These are phyloP conservation scores for Nowickia ferox DNA, from an alignment of 2,888 invertebrate species.

Conservation along the genomic window DNA sequence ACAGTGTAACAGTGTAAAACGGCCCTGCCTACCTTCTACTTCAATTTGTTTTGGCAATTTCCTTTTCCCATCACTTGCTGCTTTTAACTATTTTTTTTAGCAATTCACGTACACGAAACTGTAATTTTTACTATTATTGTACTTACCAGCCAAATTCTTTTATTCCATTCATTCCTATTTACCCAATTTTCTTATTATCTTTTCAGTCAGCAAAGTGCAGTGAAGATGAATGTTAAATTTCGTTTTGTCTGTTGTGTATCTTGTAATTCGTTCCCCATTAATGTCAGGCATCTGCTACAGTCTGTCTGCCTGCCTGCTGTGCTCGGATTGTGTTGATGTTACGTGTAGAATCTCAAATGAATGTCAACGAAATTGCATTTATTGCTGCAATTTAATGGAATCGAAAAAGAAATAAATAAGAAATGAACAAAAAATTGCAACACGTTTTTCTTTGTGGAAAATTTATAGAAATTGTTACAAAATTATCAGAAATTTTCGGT, in stretches of 20 bases:
- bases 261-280: not conserved
- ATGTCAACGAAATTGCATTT: slow-evolving; percentile 6
- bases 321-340: not conserved
- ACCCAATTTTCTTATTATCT: slow-evolving; percentile 11
- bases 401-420: not conserved
- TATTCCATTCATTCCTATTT: slow-evolving; percentile 11
- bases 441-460: not conserved
- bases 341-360: slow-evolving; percentile 22
- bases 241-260: not conserved
- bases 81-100: no score
- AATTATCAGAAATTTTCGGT: not conserved
- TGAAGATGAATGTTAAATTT: not conserved
- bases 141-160: not conserved
- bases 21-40: no score
- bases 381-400: not conserved
- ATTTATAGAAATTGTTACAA: not conserved
- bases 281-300: slow-evolving; percentile 1
- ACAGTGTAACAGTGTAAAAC: no score
- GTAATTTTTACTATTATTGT: not conserved
- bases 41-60: no score
- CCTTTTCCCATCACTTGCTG: no score
- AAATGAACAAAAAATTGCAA: not conserved
- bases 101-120: not conserved
- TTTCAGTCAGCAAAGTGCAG: not conserved
- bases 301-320: not conserved